Percentiles rank a stretch among this genome's conserved stretches.
These are phyloP conservation scores for Casuarius casuarius DNA, from an alignment of 2,113 vertebrate genomes.

Conservation along the genomic window DNA sequence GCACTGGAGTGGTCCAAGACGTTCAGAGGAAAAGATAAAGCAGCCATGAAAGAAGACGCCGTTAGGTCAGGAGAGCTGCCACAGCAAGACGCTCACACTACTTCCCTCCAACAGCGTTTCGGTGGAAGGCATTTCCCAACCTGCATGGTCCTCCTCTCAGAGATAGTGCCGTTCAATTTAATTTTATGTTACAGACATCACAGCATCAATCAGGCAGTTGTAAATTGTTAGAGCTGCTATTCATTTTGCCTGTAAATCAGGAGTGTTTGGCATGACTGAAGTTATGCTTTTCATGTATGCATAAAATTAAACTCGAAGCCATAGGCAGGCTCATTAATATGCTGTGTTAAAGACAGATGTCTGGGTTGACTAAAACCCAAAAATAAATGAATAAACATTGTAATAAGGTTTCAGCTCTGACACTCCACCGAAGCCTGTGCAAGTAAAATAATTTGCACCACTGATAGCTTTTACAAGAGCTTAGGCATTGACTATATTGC, in stretches of 20 bases:
- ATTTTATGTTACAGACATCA: neutral
- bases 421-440: neutral
- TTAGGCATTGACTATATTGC: neutral
- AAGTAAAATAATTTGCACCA: neutral
- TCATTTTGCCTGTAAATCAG: slow-evolving; percentile 1
- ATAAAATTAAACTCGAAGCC: neutral
- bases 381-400: neutral
- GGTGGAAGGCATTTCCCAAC: neutral
- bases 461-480: neutral
- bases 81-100: fast-evolving
- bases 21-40: neutral
- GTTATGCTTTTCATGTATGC: neutral
- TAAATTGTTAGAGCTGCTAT: neutral
- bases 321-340: neutral
- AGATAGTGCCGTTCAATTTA: neutral
- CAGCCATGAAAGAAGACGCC: neutral
- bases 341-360: neutral
- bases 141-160: fast-evolving
- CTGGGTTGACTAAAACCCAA: neutral
- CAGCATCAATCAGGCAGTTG: neutral
- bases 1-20: neutral
- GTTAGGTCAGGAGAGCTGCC: neutral
- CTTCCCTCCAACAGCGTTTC: fast-evolving
- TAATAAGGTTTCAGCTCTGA: neutral
- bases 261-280: neutral